Evolutionary conservation across 2,888 invertebrate species (phyloP).

Genomic region (Epiblema foenella): DNA sequence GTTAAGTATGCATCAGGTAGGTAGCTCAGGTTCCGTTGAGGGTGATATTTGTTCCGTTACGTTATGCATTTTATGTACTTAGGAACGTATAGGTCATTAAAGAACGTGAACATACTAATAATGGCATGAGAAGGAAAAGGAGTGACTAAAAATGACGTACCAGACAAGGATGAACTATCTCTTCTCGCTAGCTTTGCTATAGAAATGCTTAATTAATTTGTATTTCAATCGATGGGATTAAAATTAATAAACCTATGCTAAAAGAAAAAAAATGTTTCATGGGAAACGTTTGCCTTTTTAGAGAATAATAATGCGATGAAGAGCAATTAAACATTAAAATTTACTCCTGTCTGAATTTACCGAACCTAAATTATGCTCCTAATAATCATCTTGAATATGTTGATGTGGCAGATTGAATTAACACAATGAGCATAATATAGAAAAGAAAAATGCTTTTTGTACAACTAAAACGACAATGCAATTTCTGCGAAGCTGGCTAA

Average conservation of each 20-base stretch:
- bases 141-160: too few species aligned
- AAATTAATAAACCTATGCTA: neutral
- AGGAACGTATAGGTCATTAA: conserved; percentile 1
- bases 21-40: conserved; percentile 25
- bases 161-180: too few species aligned
- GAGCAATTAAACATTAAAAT: too few species aligned
- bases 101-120: neutral
- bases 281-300: too few species aligned
- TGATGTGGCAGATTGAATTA: neutral
- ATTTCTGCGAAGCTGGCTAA: neutral
- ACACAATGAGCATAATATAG: neutral
- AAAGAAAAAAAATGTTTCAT: too few species aligned
- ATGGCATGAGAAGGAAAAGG: too few species aligned
- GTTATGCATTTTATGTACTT: neutral
- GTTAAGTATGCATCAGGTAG: conserved; percentile 16
- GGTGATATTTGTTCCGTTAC: conserved; percentile 33
- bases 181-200: neutral
- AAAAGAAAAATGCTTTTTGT: neutral
- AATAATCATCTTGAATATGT: too few species aligned
- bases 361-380: too few species aligned
- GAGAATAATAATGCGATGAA: too few species aligned
- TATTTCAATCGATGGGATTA: neutral
- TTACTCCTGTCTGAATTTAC: too few species aligned
- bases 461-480: neutral
- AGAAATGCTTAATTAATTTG: neutral